These are phyloP conservation scores for Leucophora obtusa DNA, from an alignment of 2,888 invertebrate species.

Conservation along the genomic window DNA sequence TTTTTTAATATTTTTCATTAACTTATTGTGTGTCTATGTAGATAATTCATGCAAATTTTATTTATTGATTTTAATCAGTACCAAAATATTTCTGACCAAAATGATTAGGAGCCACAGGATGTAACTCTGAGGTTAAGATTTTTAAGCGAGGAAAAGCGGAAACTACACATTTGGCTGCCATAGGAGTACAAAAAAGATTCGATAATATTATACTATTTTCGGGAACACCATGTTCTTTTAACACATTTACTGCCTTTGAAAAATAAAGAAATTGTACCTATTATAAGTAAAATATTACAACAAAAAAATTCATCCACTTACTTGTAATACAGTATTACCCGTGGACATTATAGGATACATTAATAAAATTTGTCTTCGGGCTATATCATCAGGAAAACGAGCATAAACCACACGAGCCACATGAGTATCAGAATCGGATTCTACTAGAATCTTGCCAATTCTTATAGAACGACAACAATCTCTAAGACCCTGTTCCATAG, in stretches of 20 bases:
- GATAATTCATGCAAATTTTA: neutral
- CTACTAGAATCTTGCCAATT: slow-evolving; percentile 98
- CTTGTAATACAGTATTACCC: slow-evolving; percentile 95
- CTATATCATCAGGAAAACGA: slow-evolving; percentile 97
- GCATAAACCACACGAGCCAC: slow-evolving; percentile 98
- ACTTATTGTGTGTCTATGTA: no score
- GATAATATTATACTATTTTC: slow-evolving; percentile 98
- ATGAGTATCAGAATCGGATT: slow-evolving; percentile 97
- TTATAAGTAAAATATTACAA: no score
- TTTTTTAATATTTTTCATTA: no score
- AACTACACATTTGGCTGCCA: slow-evolving; percentile 90
- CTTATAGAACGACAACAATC: slow-evolving; percentile 99
- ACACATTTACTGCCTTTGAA: slow-evolving; percentile 92
- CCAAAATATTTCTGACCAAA: slow-evolving; percentile 99
- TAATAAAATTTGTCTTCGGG: slow-evolving; percentile 90
- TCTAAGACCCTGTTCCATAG: slow-evolving; percentile 96
- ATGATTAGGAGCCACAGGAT: slow-evolving; percentile 96
- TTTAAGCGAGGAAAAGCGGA: slow-evolving; percentile 93
- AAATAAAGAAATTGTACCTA: slow-evolving; percentile 45
- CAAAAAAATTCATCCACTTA: slow-evolving; percentile 66
- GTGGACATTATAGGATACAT: slow-evolving; percentile 99
- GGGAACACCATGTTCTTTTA: slow-evolving; percentile 95
- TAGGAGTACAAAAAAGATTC: slow-evolving; percentile 97
- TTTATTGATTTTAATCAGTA: slow-evolving; percentile 84
- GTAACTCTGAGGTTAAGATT: slow-evolving; percentile 96